A percentile compares a stretch with the other conserved stretches of the same genome.
These are phyloP conservation scores for Eurytoma adleriae DNA, from an alignment of 2,888 invertebrate genomes.

Conservation along the genomic window DNA sequence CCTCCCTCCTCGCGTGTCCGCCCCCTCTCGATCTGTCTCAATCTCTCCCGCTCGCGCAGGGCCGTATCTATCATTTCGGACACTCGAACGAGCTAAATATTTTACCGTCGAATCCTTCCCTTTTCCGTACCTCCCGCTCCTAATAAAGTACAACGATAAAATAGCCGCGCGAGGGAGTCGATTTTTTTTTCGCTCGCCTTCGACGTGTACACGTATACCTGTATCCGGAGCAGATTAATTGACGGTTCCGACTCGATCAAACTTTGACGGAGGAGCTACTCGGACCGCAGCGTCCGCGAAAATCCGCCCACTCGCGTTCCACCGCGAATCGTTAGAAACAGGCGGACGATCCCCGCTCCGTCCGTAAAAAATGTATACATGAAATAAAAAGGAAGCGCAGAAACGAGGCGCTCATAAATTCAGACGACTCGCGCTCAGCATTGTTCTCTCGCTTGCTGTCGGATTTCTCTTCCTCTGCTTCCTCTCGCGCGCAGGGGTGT, in stretches of 20 bases:
- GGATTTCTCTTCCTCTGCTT: conserved; percentile 20
- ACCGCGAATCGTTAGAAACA: conserved; percentile 8
- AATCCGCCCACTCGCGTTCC: background rate
- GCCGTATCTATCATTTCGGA: conserved; percentile 42
- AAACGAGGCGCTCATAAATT: conserved; percentile 40
- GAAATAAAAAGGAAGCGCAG: conserved; percentile 2
- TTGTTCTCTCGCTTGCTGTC: conserved; percentile 41
- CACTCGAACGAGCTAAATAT: conserved; percentile 31
- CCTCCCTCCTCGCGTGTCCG: background rate
- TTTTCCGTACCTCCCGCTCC: background rate
- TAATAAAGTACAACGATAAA: conserved; percentile 28
- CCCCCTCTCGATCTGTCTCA: conserved; percentile 50
- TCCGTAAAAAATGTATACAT: background rate
- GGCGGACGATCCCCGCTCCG: background rate
- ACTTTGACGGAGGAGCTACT: background rate
- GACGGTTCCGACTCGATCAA: background rate
- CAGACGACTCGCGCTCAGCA: conserved; percentile 31
- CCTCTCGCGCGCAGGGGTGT: conserved; percentile 32
- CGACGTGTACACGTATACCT: background rate
- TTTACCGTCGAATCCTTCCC: conserved; percentile 2
- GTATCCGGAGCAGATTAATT: background rate
- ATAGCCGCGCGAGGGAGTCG: background rate
- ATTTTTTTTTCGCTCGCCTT: background rate
- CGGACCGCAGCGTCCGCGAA: background rate
- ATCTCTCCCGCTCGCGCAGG: conserved; percentile 47